Base-by-base conservation (phyloP, 2,888 invertebrate species). In the Poecilobothrus nobilitatus region DNA sequence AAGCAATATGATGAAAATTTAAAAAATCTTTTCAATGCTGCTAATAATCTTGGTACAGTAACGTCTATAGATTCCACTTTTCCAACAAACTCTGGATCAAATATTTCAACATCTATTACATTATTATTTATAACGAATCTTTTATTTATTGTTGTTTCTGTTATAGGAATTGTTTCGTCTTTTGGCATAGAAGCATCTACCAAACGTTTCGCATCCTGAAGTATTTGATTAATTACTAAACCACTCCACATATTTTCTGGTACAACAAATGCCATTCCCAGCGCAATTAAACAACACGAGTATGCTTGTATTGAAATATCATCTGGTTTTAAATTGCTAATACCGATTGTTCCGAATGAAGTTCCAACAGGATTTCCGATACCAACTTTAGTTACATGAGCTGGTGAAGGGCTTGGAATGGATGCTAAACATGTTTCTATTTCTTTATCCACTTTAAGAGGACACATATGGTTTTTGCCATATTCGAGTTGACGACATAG, bases 261-360 rank as follows among this genome's bases (percentile, higher is more conserved):
- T 2, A 77, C 79, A 7, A 79, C 74, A 67, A 77, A 78, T 8
- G 76, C 74, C 22, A 76, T 74, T 0, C 78, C 78, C 70, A 79
- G 80, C 3, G 76, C 79, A 62, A 79, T 75, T 4, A 81, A 68
- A 65, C 74, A 73, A 0, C 75, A 75, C 0, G 77, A 78, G 66
- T 71, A 81, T 0, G 75, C 76, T 66, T 76, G 72, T 0, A 75
- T 68, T 10, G 73, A 70, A 4, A 71, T 41, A 2, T 66, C 7
- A 0, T 71, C 73, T 8, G 67, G 65, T 12, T 73, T 73, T 3
- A 68, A 62, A 1, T 66, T 61, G 34, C 74, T 76, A 9, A 73
- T 71, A 4, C 70, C 41, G 3, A 71, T 53, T 7, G 72, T 71
- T 0, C 65, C 65, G 34, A 65, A 65, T 9, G 65, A 37, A 15